These are phyloP conservation scores for Electrophaes corylata DNA, from an alignment of 2,888 invertebrate species.

Conservation along the genomic window DNA sequence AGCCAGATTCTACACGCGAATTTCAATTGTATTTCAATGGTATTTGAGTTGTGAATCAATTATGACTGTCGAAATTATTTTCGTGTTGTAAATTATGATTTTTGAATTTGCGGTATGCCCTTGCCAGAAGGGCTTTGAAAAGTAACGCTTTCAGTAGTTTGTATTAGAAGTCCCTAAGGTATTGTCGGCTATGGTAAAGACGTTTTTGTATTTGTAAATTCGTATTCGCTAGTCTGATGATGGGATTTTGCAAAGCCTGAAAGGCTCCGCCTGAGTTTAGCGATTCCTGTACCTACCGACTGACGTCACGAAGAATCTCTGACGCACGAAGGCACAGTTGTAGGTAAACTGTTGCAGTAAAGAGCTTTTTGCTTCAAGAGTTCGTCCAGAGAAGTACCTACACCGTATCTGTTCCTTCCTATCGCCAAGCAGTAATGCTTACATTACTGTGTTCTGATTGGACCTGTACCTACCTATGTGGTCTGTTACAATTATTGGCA, in stretches of 20 bases:
- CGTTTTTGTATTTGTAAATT: neutral
- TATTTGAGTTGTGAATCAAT: conserved; percentile 17
- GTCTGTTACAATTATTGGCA: too few relatives aligned
- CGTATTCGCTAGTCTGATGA: too few relatives aligned
- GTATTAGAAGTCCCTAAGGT: conserved; percentile 14
- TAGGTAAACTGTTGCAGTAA: too few relatives aligned
- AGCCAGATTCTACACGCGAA: conserved; percentile 1
- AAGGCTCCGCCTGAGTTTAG: neutral
- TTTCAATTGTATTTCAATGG: conserved; percentile 6
- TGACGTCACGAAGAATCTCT: too few relatives aligned
- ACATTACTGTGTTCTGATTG: too few relatives aligned
- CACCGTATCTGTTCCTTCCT: too few relatives aligned
- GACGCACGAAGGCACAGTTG: too few relatives aligned
- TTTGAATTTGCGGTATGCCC: conserved; percentile 3
- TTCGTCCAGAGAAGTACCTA: too few relatives aligned
- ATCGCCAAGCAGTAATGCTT: too few relatives aligned
- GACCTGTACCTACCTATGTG: too few relatives aligned
- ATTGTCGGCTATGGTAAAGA: conserved; percentile 1
- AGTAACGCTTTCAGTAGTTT: conserved; percentile 4
- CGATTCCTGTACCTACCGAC: neutral
- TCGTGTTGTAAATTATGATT: conserved; percentile 10
- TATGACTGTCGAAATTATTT: neutral
- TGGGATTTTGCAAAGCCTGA: neutral
- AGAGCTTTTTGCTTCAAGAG: neutral
- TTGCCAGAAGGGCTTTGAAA: neutral